These are phyloP conservation scores for Thyatira batis DNA, from an alignment of 2,888 invertebrate genomes.

Conservation along the genomic window DNA sequence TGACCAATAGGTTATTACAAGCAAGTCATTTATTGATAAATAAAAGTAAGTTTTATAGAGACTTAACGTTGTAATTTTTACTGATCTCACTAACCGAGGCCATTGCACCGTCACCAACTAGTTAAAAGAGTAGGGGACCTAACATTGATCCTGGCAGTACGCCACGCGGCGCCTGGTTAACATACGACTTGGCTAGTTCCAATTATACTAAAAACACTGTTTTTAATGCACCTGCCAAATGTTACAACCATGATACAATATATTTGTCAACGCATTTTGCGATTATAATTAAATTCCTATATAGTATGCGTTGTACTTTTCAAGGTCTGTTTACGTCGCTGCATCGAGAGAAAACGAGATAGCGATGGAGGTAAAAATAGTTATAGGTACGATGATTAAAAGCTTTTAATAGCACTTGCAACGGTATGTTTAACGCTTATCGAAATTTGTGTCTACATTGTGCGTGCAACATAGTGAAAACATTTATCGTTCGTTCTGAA, in stretches of 20 bases:
- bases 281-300: background rate
- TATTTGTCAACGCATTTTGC: background rate
- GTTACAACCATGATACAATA: slow-evolving; percentile 11
- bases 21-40: no score
- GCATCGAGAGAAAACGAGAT: background rate
- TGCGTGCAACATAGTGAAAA: background rate
- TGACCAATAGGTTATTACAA: no score
- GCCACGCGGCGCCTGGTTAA: slow-evolving; percentile 40
- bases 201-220: slow-evolving; percentile 35
- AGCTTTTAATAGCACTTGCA: background rate
- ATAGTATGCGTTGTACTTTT: background rate
- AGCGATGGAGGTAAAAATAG: background rate
- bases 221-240: slow-evolving; percentile 37
- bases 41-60: no score
- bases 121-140: slow-evolving; percentile 16
- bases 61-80: no score
- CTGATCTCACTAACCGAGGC: slow-evolving; percentile 9
- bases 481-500: background rate
- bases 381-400: background rate
- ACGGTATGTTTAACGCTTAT: background rate
- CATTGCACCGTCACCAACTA: slow-evolving; percentile 9
- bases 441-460: background rate
- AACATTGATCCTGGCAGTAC: slow-evolving; percentile 31
- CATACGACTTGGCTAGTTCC: slow-evolving; percentile 14
- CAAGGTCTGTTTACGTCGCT: background rate